These are phyloP conservation scores for Cataglyphis cursor DNA, from an alignment of 2,888 invertebrate species.

Conservation along the genomic window DNA sequence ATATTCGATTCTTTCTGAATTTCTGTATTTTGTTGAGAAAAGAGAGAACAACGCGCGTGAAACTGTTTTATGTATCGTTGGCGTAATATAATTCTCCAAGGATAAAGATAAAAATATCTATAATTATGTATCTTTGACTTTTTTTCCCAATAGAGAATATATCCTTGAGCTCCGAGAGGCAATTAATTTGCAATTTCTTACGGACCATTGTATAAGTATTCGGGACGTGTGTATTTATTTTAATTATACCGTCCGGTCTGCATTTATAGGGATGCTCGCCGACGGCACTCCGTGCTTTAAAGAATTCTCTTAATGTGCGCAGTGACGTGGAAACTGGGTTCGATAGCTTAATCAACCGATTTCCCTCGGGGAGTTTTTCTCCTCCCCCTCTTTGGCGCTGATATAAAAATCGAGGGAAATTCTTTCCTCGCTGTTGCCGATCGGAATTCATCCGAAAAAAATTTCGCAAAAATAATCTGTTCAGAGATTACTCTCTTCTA, in stretches of 20 bases:
- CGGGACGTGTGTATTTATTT: constrained; percentile 22
- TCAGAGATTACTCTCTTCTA: constrained; percentile 15
- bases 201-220: background rate
- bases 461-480: background rate
- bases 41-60: background rate
- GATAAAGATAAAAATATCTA: background rate
- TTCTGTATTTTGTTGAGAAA: background rate
- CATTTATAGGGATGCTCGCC: constrained; percentile 11
- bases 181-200: constrained; percentile 28
- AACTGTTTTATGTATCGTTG: background rate
- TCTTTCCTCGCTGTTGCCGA: constrained; percentile 8
- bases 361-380: constrained; percentile 58
- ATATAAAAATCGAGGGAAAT: constrained; percentile 56
- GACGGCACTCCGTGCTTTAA: constrained; percentile 30
- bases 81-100: background rate
- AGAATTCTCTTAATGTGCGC: constrained; percentile 34
- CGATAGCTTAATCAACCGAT: constrained; percentile 72
- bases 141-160: background rate
- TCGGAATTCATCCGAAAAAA: background rate
- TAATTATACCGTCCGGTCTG: constrained; percentile 25
- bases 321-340: constrained; percentile 63
- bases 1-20: background rate
- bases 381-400: constrained; percentile 40
- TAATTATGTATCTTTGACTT: background rate
- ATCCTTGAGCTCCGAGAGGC: background rate